Evolutionary conservation across 2,113 vertebrate genomes (phyloP).

Genomic region (Miniopterus natalensis): DNA sequence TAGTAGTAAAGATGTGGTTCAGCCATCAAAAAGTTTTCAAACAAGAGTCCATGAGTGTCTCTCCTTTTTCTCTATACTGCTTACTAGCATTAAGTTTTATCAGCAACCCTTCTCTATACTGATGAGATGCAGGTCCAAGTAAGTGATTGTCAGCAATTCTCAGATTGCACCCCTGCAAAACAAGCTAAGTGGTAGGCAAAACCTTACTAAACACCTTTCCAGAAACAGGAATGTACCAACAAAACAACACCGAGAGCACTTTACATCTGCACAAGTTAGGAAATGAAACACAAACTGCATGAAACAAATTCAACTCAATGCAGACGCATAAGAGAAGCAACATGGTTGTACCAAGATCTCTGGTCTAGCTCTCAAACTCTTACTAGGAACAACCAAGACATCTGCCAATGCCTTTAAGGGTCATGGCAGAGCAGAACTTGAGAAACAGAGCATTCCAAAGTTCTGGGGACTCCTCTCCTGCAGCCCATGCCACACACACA

Average conservation of each 20-base stretch:
- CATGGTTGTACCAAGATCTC: background rate
- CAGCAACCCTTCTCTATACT: background rate
- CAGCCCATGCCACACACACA: background rate
- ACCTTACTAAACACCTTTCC: background rate
- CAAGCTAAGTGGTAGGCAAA: background rate
- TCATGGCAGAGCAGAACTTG: background rate
- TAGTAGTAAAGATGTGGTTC: constrained; percentile 35
- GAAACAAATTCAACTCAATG: background rate
- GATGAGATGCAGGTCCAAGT: background rate
- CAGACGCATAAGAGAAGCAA: background rate
- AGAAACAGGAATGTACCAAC: background rate
- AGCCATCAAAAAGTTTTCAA: constrained; percentile 26
- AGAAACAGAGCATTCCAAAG: background rate
- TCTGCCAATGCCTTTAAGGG: background rate
- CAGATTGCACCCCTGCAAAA: background rate
- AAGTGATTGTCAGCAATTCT: background rate
- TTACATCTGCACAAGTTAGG: background rate
- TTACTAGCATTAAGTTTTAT: background rate
- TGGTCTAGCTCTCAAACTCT: constrained; percentile 1
- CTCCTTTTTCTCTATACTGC: background rate
- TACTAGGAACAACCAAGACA: background rate
- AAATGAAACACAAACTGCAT: background rate
- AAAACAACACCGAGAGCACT: background rate
- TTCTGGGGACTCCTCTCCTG: background rate
- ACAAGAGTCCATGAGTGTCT: background rate